Conservation (phyloP, 2,888 invertebrate genomes). For the Euplagia quadripunctaria region DNA sequence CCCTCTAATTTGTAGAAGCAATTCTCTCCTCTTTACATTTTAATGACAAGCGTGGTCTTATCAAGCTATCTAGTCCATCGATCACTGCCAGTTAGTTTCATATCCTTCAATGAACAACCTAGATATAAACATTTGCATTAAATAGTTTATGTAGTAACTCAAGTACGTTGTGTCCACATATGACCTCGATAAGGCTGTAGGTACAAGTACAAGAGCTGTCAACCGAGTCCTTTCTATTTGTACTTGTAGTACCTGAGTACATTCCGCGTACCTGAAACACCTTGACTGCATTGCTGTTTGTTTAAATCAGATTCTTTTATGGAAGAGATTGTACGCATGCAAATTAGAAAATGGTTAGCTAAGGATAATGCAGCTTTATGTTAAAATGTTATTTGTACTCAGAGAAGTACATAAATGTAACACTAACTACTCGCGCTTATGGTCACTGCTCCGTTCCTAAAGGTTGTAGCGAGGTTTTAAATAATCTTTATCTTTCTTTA, state of each 20-base stretch:
- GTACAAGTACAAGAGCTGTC: slow-evolving; percentile 9
- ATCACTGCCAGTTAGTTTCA: neutral
- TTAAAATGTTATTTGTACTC: neutral
- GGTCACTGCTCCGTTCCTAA: no score
- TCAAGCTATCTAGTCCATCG: neutral
- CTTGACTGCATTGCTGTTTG: neutral
- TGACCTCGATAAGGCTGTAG: slow-evolving; percentile 47
- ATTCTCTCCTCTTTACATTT: no score
- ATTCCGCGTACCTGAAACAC: neutral
- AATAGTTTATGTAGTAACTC: slow-evolving; percentile 8
- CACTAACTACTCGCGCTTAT: no score
- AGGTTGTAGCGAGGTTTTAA: no score
- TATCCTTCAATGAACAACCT: neutral
- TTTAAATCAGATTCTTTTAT: slow-evolving; percentile 13
- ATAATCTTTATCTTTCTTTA: no score
- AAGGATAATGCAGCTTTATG: neutral
- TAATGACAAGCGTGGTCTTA: no score
- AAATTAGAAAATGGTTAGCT: neutral
- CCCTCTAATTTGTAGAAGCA: no score
- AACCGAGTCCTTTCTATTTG: slow-evolving; percentile 43
- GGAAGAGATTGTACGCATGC: slow-evolving; percentile 11
- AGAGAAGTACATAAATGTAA: neutral
- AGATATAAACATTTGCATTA: neutral
- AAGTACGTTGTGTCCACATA: slow-evolving; percentile 37
- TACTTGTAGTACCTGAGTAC: neutral